Evolutionary conservation across 2,113 vertebrate genomes (phyloP), one percentile per base, ranked within the genome.

Genomic region (Vidua chalybeata): DNA sequence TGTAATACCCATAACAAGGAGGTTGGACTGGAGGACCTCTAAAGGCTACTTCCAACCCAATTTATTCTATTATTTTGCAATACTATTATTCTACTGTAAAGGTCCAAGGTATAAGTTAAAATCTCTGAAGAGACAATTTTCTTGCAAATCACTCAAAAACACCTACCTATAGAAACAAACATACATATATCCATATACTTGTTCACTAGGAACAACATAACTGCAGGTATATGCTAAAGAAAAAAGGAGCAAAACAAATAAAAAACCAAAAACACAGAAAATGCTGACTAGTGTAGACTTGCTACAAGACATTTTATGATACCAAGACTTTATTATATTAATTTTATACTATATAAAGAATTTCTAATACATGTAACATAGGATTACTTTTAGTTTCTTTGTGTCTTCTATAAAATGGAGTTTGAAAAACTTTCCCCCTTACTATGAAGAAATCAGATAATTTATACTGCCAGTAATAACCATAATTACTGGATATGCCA

Each of bases 191-290:
- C 3, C 4, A 15, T 58, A 20, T 33, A 14, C 5, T 51, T 64
- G 11, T 31, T 72, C 20, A 54, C 2, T 54, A 35, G 21, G 7
- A 72, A 28, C 14, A 76, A 49, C 13, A 18, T 30, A 52, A 62
- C 6, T 56, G 17, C 15, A 62, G 7, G 3, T 43, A 15, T 28
- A 54, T 10, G 31, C 10, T 24, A 14, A 8, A 58, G 28, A 9
- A 1, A 18, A 28, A 22, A 27, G 1, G 3, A 48, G 2, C 1
- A n/a, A 71, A 51, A 21, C 6, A 54, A 68, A 20, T 10, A 31
- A 46, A 54, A 30, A 43, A 15, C 0, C 3, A 30, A 58, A 52
- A 17, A 2, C 2, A 1, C 12, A 73, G 35, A 71, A 85, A 71
- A 45, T 48, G 0, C 20, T 79, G 13, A 31, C 17, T 39, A 9